Base-by-base conservation (phyloP, 2,888 invertebrate species). In the Drosophila barbarae region DNA sequence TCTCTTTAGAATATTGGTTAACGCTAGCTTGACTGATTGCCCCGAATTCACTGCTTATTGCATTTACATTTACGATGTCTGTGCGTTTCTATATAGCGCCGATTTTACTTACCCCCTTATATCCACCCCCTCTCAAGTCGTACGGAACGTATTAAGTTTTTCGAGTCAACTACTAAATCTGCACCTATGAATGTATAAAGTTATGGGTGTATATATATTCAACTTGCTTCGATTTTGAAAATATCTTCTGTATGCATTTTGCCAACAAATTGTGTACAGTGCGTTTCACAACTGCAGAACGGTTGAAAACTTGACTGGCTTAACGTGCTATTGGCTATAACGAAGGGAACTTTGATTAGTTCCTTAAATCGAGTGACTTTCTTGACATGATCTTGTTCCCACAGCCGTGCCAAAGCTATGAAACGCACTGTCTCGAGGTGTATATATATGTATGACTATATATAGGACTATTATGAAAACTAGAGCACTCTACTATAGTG, bases 21-120 rank as follows among this genome's bases (percentile, higher is more conserved):
- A 70, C 52, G 51, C 66, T 79, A 72, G 67, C 67, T 73, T 81
- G 76, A 76, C 78, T 79, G 78, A 79, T 79, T 79, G 78, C 81
- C 81, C 71, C 60, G 67, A 71, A 73, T 72, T 76, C 52, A 71
- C 66, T 71, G 70, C 72, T 80, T 81, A 72, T 78, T 79, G 67
- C 66, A 56, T 58, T 44, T 63, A 50, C 30, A 21, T 21, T 30
- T 47, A 47, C 30, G 30, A 46, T 46, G 44, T 50, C 15, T 46
- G 51, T 64, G 15, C 36, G 32, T 57, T 30, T 36, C 41, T 69
- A 38, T 47, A 36, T 42, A 30, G 61, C 61, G 66, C 54, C 47
- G 32, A 6, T 38, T 34, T 30, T 35, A 36, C 50, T n/a, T 47
- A 47, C 13, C 46, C 58, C 44, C 50, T 54, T n/a, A 5, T 41